Evolutionary conservation across 2,888 invertebrate species (phyloP).

Genomic region (Chloroclystis v-ata): DNA sequence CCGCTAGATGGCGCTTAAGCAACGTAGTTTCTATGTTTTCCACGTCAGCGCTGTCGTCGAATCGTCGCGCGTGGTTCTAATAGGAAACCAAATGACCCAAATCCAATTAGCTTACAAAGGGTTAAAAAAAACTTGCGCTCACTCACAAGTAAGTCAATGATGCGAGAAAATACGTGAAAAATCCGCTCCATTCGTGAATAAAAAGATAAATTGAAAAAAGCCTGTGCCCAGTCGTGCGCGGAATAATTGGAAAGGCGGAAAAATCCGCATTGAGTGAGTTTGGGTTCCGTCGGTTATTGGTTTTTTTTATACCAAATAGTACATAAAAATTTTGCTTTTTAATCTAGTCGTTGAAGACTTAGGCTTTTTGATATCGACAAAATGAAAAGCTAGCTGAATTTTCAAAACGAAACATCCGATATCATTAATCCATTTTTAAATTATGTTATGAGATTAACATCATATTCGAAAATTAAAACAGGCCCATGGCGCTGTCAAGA

Average conservation of each 20-base stretch:
- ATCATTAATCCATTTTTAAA: no score
- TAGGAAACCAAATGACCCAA: constrained; percentile 49
- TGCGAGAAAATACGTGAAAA: constrained; percentile 76
- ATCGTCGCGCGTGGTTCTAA: constrained; percentile 36
- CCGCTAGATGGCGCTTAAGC: constrained; percentile 21
- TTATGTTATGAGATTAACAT: no score
- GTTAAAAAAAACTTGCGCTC: constrained; percentile 56
- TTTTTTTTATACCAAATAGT: constrained; percentile 1
- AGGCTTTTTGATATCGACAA: no score
- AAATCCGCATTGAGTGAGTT: constrained; percentile 38
- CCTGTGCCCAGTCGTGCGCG: constrained; percentile 59
- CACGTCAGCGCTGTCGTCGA: constrained; percentile 25
- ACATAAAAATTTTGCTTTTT: neutral
- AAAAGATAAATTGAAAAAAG: constrained; percentile 62
- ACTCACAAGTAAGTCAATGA: constrained; percentile 77
- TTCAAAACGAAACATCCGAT: no score
- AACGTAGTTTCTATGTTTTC: constrained; percentile 35
- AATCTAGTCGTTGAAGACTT: no score
- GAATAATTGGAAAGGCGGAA: constrained; percentile 62
- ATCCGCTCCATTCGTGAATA: constrained; percentile 68
- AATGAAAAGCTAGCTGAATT: no score
- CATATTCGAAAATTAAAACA: no score
- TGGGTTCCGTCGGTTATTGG: constrained; percentile 49
- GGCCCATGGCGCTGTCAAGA: no score
- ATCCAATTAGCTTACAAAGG: constrained; percentile 50